Percentiles rank a stretch among this genome's conserved stretches.
phyloP scores from a whole-genome alignment of 2,113 vertebrate genomes.

The Aphelocoma coerulescens region DNA sequence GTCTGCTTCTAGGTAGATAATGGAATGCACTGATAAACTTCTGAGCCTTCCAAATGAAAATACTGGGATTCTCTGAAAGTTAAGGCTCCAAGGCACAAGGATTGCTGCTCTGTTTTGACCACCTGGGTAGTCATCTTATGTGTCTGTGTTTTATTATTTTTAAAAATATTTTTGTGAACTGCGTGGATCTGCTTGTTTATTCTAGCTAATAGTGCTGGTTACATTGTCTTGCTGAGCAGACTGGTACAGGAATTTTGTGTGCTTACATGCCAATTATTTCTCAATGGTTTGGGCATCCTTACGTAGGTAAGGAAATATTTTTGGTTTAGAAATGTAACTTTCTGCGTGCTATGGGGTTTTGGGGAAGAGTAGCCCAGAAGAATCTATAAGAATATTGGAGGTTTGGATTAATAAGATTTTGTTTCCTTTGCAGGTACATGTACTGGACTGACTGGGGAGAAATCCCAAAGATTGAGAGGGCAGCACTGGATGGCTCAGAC shows the following conservation, averaged over 20 bases:
- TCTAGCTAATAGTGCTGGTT: not conserved
- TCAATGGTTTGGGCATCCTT: not conserved
- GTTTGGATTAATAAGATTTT: not conserved
- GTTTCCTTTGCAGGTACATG: conserved; percentile 83
- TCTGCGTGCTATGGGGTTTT: fast-evolving
- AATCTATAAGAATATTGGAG: not conserved
- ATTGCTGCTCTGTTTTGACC: not conserved
- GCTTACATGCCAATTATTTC: not conserved
- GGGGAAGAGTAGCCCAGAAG: not conserved
- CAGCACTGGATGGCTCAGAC: conserved; percentile 90
- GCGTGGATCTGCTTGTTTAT: not conserved
- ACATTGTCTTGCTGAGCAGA: not conserved
- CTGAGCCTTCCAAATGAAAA: not conserved
- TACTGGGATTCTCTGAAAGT: not conserved
- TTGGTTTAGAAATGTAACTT: not conserved
- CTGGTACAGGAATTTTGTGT: not conserved
- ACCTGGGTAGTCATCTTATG: not conserved
- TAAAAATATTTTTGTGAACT: not conserved
- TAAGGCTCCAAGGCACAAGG: not conserved
- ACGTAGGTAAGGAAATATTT: not conserved
- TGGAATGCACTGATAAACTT: not conserved
- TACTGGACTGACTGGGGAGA: conserved; percentile 99
- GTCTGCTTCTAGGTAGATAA: not conserved
- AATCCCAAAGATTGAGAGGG: conserved; percentile 93
- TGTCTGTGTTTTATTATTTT: not conserved